Evolutionary conservation across 30 jellyfish, hydroid and myxozoan genomes (phyloP), one percentile per base, ranked within the genome.

Genomic region (Clytia hemisphaerica): DNA sequence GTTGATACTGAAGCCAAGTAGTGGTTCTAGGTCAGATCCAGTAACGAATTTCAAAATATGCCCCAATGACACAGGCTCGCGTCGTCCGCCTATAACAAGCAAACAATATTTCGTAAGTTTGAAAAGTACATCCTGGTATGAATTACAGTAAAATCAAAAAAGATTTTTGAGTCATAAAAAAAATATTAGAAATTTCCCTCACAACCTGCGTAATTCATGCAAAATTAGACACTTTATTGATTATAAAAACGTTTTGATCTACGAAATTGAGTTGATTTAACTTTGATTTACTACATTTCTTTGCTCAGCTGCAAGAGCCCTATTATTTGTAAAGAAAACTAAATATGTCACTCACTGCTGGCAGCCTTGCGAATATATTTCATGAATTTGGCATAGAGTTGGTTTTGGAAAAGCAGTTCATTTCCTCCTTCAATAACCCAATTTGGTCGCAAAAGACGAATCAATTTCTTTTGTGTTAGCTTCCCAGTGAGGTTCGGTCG

Each of bases 361-460:
- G 80, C 80, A 40, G 44, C 80, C 63, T 68, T 71, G 15, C 80
- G 73, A 40, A 42, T 57, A 68, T 68, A 68, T 46, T 68, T 68
- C 70, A 68, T 36, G 10, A 68, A 35, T 25, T 33, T 18, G 36
- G 73, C 73, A 35, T 68, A 68, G 14, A 68, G 42, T 49, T 68
- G 71, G 19, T 68, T 57, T 45, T 68, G 80, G 10, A 24, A 35
- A 30, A 14, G 45, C 34, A 22, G 69, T 68, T 54, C 25, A 46
- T 68, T 68, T 28, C 71, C 27, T 19, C 80, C 73, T 68, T 68
- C 73, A 70, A 44, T 71, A 44, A 36, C 80, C 45, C 45, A 68
- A 16, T 6, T 71, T 28, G 80, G 80, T 57, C 48, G 40, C 18
- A 45, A 48, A 4, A 68, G 72, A 44, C 40, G 48, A 6, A 68